Evolutionary conservation across 2,797 vertebrate species (phyloP), one percentile per base, ranked within the genome.

Genomic region (Oryzias sinensis): DNA sequence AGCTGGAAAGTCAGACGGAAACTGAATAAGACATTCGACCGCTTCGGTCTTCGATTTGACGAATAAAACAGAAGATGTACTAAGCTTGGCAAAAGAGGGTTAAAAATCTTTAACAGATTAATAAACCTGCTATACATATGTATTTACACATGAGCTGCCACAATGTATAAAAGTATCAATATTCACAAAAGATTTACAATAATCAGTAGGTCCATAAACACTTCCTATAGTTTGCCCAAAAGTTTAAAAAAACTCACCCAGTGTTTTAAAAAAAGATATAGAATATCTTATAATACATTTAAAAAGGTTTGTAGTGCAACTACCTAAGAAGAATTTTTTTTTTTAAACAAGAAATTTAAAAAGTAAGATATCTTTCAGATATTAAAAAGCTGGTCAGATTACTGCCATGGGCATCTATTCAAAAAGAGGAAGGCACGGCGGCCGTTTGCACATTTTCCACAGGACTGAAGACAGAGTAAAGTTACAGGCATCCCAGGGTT

Each of bases 121-220:
- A 47, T 88, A 94, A 94, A 93, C 89, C 79, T 92, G 84, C 93
- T 95, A 93, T 94, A 97, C 94, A 97, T 76, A 90, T 91, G 65
- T 94, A 97, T 95, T 91, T 95, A 97, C 94, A 96, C 93, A 91
- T 91, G 94, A 99, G 97, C 96, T 98, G 96, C 97, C 96, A 93
- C 91, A 94, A 93, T 90, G 84, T 91, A 92, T 89, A 93, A 91
- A 93, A 92, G 87, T 92, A 90, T 93, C 69, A 68, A 88, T 94
- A 94, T 94, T 92, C 92, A 94, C 94, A 94, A 91, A 91, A 92
- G 94, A 93, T 90, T 94, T 92, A 93, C 89, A 93, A 91, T 86
- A 91, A 84, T 91, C 93, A 94, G 91, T 92, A 94, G 89, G 89
- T 93, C 91, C 86, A 84, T 90, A 89, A 91, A 85, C 64, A 89